Percentiles rank a stretch among this genome's conserved stretches.
Evolutionary conservation across 2,113 vertebrate species (phyloP).

Genomic region (Anarrhichthys ocellatus): DNA sequence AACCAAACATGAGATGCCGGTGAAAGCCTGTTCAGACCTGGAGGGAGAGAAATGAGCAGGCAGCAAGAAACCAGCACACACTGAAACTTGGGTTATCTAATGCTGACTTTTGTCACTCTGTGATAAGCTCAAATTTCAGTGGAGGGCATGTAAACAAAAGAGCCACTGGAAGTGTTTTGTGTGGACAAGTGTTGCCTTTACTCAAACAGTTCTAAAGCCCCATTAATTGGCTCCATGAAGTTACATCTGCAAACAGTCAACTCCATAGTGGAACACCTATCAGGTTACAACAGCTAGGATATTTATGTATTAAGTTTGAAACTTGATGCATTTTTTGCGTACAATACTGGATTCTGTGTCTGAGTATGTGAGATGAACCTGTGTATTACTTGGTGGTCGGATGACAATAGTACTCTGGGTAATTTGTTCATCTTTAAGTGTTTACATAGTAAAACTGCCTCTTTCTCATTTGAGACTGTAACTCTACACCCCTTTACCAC

Average conservation of each 20-base stretch:
- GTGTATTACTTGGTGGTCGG: conserved; percentile 1
- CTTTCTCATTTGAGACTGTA: conserved; percentile 45
- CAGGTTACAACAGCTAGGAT: background rate
- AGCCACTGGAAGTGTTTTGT: conserved; percentile 48
- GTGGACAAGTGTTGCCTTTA: conserved; percentile 41
- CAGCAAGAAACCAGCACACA: conserved; percentile 66
- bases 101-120: conserved; percentile 50
- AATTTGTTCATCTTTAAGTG: conserved; percentile 19
- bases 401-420: background rate
- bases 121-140: conserved; percentile 55
- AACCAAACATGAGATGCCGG: background rate
- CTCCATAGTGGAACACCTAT: conserved; percentile 16
- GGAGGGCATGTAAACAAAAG: conserved; percentile 59
- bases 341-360: background rate
- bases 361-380: conserved; percentile 13
- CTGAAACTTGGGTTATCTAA: conserved; percentile 54
- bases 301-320: conserved; percentile 1
- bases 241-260: background rate
- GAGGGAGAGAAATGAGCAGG: conserved; percentile 62
- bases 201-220: background rate
- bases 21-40: conserved; percentile 71
- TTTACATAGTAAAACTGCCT: conserved; percentile 46
- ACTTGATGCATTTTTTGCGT: background rate
- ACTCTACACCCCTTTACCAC: conserved; percentile 67
- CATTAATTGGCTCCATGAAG: conserved; percentile 28